phyloP scores from a whole-genome alignment of 1,140 invertebrate species.

The Pogonus chalceus region DNA sequence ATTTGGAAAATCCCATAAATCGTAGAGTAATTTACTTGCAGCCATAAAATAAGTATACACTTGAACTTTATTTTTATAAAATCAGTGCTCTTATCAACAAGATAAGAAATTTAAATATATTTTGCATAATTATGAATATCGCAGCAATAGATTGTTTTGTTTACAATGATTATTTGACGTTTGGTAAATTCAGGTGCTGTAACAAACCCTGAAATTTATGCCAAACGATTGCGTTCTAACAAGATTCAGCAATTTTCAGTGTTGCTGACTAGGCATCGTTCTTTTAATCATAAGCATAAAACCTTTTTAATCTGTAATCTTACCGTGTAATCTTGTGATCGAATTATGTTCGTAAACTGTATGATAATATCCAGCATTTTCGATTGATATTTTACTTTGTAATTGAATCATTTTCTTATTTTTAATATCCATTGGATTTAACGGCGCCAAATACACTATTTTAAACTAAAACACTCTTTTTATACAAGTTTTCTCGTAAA shows the following conservation, averaged over 20 bases:
- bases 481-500: too few species aligned
- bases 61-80: not conserved
- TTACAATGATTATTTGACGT: not conserved
- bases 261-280: too few species aligned
- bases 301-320: too few species aligned
- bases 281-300: too few species aligned
- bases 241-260: too few species aligned
- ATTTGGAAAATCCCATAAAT: not conserved
- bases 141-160: not conserved
- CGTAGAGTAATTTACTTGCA: not conserved
- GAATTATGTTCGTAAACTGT: slow-evolving; percentile 20
- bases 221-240: not conserved
- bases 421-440: too few species aligned
- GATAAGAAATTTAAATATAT: not conserved
- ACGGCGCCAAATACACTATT: too few species aligned
- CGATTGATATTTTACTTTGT: not conserved
- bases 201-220: not conserved
- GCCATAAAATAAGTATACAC: not conserved
- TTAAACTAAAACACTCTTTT: too few species aligned
- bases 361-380: slow-evolving; percentile 19
- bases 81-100: not conserved
- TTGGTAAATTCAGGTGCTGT: not conserved
- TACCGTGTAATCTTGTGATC: slow-evolving; percentile 19
- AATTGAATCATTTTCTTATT: too few species aligned
- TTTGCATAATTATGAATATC: too few species aligned